Conservation (phyloP, 2,797 vertebrate species). For the Tympanoctomys barrerae region DNA sequence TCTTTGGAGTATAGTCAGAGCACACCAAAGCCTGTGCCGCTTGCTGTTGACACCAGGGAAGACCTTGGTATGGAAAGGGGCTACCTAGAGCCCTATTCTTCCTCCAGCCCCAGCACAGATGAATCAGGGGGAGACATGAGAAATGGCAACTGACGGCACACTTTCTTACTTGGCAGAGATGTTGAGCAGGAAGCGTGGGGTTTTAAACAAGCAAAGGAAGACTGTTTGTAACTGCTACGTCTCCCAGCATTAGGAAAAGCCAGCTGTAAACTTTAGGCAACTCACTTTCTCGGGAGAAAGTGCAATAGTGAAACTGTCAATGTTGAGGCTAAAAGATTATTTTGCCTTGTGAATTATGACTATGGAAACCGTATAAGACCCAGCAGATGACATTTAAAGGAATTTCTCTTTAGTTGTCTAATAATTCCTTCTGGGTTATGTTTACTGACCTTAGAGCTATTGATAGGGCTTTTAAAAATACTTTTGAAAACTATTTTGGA, state of each 20-base stretch:
- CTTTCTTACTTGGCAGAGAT: not conserved
- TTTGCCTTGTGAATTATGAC: conserved; percentile 40
- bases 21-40: not conserved
- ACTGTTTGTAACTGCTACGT: not conserved
- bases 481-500: conserved; percentile 35
- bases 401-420: not conserved
- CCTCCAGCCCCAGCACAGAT: not conserved
- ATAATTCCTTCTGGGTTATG: not conserved
- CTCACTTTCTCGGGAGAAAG: not conserved
- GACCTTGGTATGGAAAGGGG: not conserved
- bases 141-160: not conserved
- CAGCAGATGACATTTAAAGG: not conserved
- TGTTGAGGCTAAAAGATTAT: not conserved
- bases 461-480: not conserved
- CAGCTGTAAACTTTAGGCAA: not conserved
- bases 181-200: not conserved
- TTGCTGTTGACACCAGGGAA: conserved; percentile 5
- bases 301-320: not conserved
- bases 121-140: not conserved
- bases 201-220: not conserved
- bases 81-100: not conserved
- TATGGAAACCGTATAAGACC: not conserved
- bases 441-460: not conserved
- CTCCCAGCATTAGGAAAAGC: conserved; percentile 3
- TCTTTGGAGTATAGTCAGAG: not conserved